Evolutionary conservation across 2,797 vertebrate genomes (phyloP).

Genomic region (Chelon auratus): DNA sequence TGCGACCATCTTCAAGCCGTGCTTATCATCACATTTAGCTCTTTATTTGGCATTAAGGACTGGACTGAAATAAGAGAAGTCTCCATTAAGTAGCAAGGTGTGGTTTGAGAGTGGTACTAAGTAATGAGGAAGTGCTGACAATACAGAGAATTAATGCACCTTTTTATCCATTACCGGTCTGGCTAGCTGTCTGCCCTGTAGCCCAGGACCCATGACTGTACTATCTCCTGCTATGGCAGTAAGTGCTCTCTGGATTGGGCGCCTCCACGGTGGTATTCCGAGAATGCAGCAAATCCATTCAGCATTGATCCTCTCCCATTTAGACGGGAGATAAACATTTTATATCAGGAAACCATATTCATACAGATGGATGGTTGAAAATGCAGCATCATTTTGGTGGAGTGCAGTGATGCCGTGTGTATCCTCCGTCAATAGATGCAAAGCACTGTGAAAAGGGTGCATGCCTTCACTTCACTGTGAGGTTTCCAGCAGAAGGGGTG

Average conservation of each 20-base stretch:
- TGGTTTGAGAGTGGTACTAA: slow-evolving; percentile 81
- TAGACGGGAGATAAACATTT: slow-evolving; percentile 76
- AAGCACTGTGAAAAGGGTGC: slow-evolving; percentile 25
- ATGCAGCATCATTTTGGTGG: slow-evolving; percentile 44
- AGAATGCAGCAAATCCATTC: slow-evolving; percentile 78
- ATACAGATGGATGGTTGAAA: slow-evolving; percentile 51
- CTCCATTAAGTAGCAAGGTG: slow-evolving; percentile 77
- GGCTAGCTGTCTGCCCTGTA: slow-evolving; percentile 70
- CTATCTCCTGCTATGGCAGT: slow-evolving; percentile 56
- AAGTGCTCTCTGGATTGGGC: slow-evolving; percentile 74
- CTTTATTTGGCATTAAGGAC: slow-evolving; percentile 67
- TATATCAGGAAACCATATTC: slow-evolving; percentile 71
- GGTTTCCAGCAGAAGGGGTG: slow-evolving; percentile 45
- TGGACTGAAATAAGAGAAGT: slow-evolving; percentile 66
- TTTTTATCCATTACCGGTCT: slow-evolving; percentile 78
- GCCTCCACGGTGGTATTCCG: slow-evolving; percentile 54
- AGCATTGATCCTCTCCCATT: slow-evolving; percentile 81
- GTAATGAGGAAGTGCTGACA: slow-evolving; percentile 78
- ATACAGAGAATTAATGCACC: slow-evolving; percentile 76
- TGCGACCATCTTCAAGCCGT: slow-evolving; percentile 2
- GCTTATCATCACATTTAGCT: slow-evolving; percentile 38
- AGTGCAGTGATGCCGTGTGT: slow-evolving; percentile 30
- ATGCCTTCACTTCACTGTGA: slow-evolving; percentile 35
- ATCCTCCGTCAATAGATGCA: slow-evolving; percentile 42
- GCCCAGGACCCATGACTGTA: slow-evolving; percentile 47